Percentiles rank a stretch among this genome's conserved stretches.
phyloP scores from a whole-genome alignment of 2,888 invertebrate species.

The Scaptodrosophila latifasciaeformis region DNA sequence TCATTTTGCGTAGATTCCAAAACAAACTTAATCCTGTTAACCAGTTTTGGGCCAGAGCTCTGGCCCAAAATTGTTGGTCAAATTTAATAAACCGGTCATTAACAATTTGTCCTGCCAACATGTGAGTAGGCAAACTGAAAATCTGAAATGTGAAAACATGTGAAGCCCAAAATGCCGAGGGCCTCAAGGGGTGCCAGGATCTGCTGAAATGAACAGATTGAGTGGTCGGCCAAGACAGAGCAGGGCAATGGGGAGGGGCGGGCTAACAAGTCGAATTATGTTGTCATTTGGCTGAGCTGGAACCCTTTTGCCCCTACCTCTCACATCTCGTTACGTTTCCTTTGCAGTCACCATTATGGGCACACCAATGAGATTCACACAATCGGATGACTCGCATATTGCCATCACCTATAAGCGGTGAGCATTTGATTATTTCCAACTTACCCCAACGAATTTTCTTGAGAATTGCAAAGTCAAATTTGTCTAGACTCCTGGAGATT shows the following conservation, averaged over 20 bases:
- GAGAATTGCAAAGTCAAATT: background rate
- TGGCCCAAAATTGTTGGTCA: background rate
- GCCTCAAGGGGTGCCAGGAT: background rate
- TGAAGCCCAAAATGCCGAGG: background rate
- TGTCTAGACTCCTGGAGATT: conserved; percentile 59
- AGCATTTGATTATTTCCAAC: too few relatives aligned
- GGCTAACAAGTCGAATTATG: conserved; percentile 12
- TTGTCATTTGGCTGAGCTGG: conserved; percentile 1
- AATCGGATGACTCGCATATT: conserved; percentile 66
- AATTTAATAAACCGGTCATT: conserved; percentile 30
- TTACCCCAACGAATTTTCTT: too few relatives aligned
- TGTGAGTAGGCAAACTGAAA: conserved; percentile 11
- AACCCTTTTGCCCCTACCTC: background rate
- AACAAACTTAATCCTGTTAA: too few relatives aligned
- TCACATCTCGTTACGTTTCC: too few relatives aligned
- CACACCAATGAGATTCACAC: conserved; percentile 67
- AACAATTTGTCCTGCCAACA: conserved; percentile 23
- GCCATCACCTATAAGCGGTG: conserved; percentile 70
- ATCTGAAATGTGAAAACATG: too few relatives aligned
- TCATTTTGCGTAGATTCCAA: too few relatives aligned
- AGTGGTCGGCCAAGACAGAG: too few relatives aligned
- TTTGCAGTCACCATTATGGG: conserved; percentile 72
- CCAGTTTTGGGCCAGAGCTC: too few relatives aligned
- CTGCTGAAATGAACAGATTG: too few relatives aligned
- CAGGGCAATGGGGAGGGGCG: too few relatives aligned